Evolutionary conservation across 2,888 invertebrate species (phyloP).

Genomic region (Epinotia bilunana): DNA sequence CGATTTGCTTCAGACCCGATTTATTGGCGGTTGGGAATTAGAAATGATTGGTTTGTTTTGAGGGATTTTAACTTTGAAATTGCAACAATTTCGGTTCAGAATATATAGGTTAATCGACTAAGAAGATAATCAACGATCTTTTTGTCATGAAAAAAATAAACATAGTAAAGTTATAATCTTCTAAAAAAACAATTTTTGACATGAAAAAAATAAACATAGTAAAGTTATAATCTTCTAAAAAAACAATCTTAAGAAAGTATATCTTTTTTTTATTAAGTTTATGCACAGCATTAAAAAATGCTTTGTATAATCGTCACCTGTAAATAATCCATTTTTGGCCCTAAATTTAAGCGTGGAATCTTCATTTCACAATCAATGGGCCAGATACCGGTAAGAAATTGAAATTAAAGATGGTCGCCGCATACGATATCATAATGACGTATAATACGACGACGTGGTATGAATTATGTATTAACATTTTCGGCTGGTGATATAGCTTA

Average conservation of each 20-base stretch:
- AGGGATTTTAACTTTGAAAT: constrained; percentile 7
- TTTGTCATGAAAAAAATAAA: neutral
- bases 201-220: neutral
- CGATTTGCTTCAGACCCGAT: constrained; percentile 46
- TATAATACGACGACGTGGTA: constrained; percentile 56
- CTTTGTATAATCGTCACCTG: constrained; percentile 1
- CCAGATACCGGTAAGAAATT: constrained; percentile 53
- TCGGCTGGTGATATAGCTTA: constrained; percentile 41
- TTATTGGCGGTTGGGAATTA: constrained; percentile 47
- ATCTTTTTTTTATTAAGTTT: neutral
- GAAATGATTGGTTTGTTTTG: constrained; percentile 34
- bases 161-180: neutral
- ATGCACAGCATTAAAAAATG: neutral
- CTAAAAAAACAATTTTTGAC: neutral
- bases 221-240: neutral
- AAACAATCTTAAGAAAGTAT: neutral
- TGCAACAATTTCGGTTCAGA: neutral
- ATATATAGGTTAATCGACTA: neutral
- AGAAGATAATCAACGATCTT: neutral
- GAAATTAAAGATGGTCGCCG: constrained; percentile 57
- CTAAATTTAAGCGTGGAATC: constrained; percentile 26
- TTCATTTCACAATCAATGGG: constrained; percentile 44
- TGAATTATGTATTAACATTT: constrained; percentile 61
- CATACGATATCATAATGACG: constrained; percentile 57
- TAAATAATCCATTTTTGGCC: neutral